Evolutionary conservation across 1,140 invertebrate genomes (phyloP).

Genomic region (Whitmania pigra): DNA sequence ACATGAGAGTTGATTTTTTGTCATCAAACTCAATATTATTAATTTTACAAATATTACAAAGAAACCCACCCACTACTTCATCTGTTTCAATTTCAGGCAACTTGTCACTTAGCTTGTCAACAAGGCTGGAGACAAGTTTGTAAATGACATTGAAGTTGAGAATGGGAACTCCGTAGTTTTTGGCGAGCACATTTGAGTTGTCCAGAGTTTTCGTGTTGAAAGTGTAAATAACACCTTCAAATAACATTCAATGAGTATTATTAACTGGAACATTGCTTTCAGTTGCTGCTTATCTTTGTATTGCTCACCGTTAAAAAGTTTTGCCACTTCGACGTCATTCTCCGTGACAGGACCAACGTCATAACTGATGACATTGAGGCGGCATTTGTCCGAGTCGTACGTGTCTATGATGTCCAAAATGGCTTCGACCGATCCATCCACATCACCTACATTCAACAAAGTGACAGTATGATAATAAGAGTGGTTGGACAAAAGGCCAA

Average conservation of each 20-base stretch:
- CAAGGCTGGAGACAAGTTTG: conserved; percentile 73
- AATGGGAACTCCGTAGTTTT: conserved; percentile 49
- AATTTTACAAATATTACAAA: not conserved
- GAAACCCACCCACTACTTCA: conserved; percentile 55
- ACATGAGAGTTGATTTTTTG: no score
- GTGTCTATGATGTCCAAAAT: conserved; percentile 80
- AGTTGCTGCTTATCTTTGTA: not conserved
- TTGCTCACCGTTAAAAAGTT: conserved; percentile 57
- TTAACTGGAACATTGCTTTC: not conserved
- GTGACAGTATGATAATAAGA: no score
- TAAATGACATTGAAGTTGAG: conserved; percentile 75
- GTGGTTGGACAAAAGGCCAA: no score
- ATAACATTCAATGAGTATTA: conserved; percentile 22
- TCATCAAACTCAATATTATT: no score
- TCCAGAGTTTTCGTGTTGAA: conserved; percentile 60
- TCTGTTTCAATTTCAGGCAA: conserved; percentile 61
- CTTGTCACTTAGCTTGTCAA: conserved; percentile 59
- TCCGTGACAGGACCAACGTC: conserved; percentile 72
- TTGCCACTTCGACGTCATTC: conserved; percentile 71
- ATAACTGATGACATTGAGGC: conserved; percentile 72
- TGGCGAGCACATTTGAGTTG: conserved; percentile 45
- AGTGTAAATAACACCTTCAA: conserved; percentile 63
- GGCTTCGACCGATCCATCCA: conserved; percentile 68
- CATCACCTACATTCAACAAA: conserved; percentile 40
- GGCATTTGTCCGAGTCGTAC: conserved; percentile 63